Conservation (phyloP, 2,888 invertebrate genomes). For the Girardia tigrina region DNA sequence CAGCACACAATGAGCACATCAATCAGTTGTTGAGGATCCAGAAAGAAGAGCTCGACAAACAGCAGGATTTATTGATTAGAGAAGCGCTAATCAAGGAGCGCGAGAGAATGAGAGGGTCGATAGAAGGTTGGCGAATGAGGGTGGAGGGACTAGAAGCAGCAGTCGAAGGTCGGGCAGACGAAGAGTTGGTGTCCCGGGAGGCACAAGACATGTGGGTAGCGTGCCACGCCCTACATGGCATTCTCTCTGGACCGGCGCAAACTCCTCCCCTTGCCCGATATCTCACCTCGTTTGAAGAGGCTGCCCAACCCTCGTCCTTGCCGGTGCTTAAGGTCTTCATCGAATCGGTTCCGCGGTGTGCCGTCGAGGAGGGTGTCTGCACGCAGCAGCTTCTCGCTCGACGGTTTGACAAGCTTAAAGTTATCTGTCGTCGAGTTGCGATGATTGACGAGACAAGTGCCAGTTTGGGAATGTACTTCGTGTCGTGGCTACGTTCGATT, state of each 20-base stretch:
- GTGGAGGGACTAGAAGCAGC: constrained; percentile 65
- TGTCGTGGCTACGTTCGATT: constrained; percentile 77
- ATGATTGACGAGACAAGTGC: constrained; percentile 74
- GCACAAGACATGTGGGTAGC: constrained; percentile 85
- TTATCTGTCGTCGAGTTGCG: constrained; percentile 67
- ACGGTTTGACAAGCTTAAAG: constrained; percentile 58
- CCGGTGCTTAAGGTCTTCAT: constrained; percentile 50
- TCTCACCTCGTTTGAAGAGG: neutral
- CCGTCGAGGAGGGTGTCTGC: constrained; percentile 66
- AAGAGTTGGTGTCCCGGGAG: constrained; percentile 49
- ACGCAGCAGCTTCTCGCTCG: constrained; percentile 73
- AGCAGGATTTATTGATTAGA: constrained; percentile 53
- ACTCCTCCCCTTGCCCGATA: neutral
- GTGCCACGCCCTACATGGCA: constrained; percentile 69
- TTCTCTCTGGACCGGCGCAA: constrained; percentile 54
- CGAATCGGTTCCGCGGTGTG: constrained; percentile 64
- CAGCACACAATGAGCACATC: constrained; percentile 64
- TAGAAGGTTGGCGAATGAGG: constrained; percentile 62
- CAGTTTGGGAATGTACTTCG: constrained; percentile 62
- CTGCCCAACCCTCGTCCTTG: neutral
- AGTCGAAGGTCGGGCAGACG: constrained; percentile 54
- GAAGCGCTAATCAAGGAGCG: constrained; percentile 60
- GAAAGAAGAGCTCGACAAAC: constrained; percentile 54
- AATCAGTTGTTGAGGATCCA: constrained; percentile 56
- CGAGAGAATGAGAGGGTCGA: constrained; percentile 59